These are phyloP conservation scores for Symphodus melops DNA, from an alignment of 2,113 vertebrate genomes.

Conservation along the genomic window DNA sequence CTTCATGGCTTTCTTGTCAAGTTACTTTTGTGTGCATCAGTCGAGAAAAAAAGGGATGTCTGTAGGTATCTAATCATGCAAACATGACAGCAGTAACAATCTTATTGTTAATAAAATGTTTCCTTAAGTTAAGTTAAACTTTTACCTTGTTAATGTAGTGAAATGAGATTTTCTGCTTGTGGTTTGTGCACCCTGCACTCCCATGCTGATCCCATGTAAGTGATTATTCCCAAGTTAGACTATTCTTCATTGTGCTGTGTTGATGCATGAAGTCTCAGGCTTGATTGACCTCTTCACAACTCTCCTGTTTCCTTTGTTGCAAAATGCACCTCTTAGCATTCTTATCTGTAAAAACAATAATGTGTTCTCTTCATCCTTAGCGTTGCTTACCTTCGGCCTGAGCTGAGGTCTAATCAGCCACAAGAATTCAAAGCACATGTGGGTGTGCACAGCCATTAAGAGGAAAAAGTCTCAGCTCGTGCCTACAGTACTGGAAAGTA, in stretches of 20 bases:
- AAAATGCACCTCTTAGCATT: background rate
- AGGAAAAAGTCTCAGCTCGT: background rate
- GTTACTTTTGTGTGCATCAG: background rate
- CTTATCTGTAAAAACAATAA: background rate
- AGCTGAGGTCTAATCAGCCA: background rate
- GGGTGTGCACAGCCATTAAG: background rate
- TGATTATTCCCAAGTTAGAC: too few species aligned
- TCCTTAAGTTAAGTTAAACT: too few species aligned
- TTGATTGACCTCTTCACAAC: background rate
- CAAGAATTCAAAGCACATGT: background rate
- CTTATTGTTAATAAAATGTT: too few species aligned
- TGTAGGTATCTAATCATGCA: too few species aligned
- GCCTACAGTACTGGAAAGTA: background rate
- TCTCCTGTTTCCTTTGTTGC: background rate
- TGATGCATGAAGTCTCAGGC: too few species aligned
- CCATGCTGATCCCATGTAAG: too few species aligned
- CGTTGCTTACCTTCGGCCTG: background rate
- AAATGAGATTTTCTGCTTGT: too few species aligned
- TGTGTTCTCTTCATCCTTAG: slow-evolving; percentile 7
- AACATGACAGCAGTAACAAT: too few species aligned
- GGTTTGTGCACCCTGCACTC: too few species aligned
- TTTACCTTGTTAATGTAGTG: too few species aligned
- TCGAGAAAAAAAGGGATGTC: slow-evolving; percentile 9
- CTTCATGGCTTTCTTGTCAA: background rate
- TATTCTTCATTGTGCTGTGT: too few species aligned